Conservation (phyloP, 2,888 invertebrate species). For the Holacanthella duospinosa region DNA sequence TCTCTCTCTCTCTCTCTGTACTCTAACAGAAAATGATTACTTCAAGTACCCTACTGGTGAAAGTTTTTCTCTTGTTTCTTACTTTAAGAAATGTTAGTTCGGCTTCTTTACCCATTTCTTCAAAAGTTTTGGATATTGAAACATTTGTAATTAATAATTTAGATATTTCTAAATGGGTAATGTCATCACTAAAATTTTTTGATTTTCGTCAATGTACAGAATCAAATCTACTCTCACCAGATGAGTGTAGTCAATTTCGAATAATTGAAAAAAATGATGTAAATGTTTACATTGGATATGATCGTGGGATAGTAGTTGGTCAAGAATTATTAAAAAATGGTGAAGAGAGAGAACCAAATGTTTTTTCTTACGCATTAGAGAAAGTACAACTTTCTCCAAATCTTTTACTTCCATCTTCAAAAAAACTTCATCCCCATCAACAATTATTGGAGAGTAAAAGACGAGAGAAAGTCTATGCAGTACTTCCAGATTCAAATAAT, state of each 20-base stretch:
- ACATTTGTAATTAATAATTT: slow-evolving; percentile 6
- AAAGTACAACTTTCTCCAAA: neutral
- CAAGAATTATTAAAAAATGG: neutral
- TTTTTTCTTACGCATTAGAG: neutral
- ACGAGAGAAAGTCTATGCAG: slow-evolving; percentile 27
- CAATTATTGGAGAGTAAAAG: slow-evolving; percentile 8
- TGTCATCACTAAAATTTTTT: slow-evolving; percentile 27
- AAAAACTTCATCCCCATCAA: neutral
- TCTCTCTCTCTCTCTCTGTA: too few species aligned
- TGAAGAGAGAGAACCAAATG: neutral
- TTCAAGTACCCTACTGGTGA: too few species aligned
- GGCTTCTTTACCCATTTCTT: too few species aligned
- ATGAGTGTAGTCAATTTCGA: slow-evolving; percentile 28
- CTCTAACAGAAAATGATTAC: too few species aligned
- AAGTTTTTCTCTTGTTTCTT: too few species aligned
- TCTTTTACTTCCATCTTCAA: slow-evolving; percentile 6
- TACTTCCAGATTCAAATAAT: slow-evolving; percentile 31
- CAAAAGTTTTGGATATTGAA: slow-evolving; percentile 1
- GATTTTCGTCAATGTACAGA: slow-evolving; percentile 28
- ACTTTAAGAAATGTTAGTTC: too few species aligned
- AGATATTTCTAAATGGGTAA: slow-evolving; percentile 21
- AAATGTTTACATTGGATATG: slow-evolving; percentile 27
- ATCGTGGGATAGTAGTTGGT: neutral
- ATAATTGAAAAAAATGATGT: slow-evolving; percentile 18
- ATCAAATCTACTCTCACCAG: slow-evolving; percentile 25